Evolutionary conservation across 2,888 invertebrate species (phyloP), one percentile per base, ranked within the genome.

Genomic region (Synanthedon formicaeformis): DNA sequence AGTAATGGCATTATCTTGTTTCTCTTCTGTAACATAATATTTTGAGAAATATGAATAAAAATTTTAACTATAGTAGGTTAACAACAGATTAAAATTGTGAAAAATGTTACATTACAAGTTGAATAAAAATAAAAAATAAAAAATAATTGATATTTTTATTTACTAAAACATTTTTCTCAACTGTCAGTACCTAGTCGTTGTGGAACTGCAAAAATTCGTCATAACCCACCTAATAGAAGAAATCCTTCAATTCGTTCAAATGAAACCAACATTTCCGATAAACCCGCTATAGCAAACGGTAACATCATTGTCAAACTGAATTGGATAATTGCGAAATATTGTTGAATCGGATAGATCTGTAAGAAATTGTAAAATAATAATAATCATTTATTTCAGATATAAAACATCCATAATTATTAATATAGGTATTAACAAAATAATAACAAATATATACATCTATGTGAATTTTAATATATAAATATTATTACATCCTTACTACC

Each of bases 221-320:
- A 45, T 45, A 45, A 45, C 12, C 50, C n/a, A 86, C 88, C 88
- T 65, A 90, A 74, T 48, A 82, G 58, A 49, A 91, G 71, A 60
- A 91, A 89, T 50, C 78, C 73, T 76, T 91, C 87, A 34, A 92
- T 84, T 63, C 91, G 82, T 55, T 88, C 84, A 45, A 91, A 66
- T 0, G 91, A 89, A 1, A 91, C 89, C 40, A 85, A 66, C 66
- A 90, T 82, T 66, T 92, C 91, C 0, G 91, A 89, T 1, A 89
- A 70, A 60, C 82, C 76, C 0, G 90, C 83, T 1, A 91, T 78
- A 5, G 88, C 91, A 58, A 87, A 65, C 10, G 89, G 91, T 60
- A 89, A 79, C 45, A 89, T 85, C 63, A 90, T 73, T 4, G 90
- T 89, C 61, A 91, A 77, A 50, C 89, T 89, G 23, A 82, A 71